Base-by-base conservation (phyloP, 2,888 invertebrate species). In the Bibio marci region DNA sequence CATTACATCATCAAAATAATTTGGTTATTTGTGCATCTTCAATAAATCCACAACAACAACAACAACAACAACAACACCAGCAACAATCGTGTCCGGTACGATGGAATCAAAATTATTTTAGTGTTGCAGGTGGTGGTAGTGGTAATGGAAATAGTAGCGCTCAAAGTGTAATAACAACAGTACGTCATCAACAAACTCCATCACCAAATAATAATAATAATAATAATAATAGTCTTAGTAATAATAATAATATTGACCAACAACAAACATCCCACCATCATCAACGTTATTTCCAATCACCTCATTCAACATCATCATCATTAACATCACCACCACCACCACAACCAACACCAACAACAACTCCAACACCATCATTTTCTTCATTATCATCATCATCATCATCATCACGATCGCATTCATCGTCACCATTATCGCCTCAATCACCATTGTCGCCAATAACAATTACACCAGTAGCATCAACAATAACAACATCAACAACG, bases 111-210 rank as follows among this genome's bases (percentile, higher is more conserved):
- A 58, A 57, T 44, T 58, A 55, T 50, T 58, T 52, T 37, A 53
- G n/a, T 52, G 42, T 52, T 49, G 41, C 55, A 51, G 47, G n/a
- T n/a, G 57, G 27, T 58, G 56, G 57, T 50, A 54, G 44, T 39
- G 39, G 45, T 25, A 22, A 35, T 14, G 31, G 17, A 35, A 37
- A 37, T 39, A 38, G 40, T 42, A 58, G 62, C 39, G 71, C 73
- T 35, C 53, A 54, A 33, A 72, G 73, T 47, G 73, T 73, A 41
- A 73, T 76, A 33, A 75, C 73, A 42, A 74, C 72, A 44, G 70
- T 73, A 46, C 63, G 60, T 43, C 59, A 60, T 43, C 59, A 62
- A 39, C 49, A 38, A 46, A 48, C 18, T 48, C 12, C 53, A 48
- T 40, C 43, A 36, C 30, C 38, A 22, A 37, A 26, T 34, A 45